phyloP scores from a whole-genome alignment of 2,888 invertebrate genomes.

The Lasioglossum oenotherae region DNA sequence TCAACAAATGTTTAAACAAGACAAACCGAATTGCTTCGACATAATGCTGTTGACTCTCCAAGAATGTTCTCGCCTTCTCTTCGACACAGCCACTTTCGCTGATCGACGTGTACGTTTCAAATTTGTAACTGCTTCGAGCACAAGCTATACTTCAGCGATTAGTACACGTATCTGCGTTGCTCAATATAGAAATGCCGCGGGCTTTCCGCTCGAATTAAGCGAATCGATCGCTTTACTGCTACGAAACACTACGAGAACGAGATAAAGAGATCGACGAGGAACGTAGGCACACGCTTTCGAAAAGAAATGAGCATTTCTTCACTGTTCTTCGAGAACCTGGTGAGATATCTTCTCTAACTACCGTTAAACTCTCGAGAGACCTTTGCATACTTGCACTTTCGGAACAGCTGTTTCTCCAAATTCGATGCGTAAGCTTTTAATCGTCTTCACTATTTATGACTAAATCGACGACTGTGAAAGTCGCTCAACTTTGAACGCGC shows the following conservation, averaged over 20 bases:
- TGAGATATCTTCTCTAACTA: neutral
- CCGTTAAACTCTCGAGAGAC: neutral
- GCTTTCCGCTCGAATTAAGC: constrained; percentile 16
- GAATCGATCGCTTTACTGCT: constrained; percentile 13
- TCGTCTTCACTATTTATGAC: constrained; percentile 16
- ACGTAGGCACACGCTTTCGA: constrained; percentile 19
- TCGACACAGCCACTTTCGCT: constrained; percentile 15
- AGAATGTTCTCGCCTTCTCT: constrained; percentile 6
- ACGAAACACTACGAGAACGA: neutral
- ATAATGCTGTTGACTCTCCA: neutral
- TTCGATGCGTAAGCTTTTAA: constrained; percentile 38
- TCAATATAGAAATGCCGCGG: constrained; percentile 41
- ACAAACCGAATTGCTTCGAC: constrained; percentile 26
- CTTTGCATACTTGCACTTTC: neutral
- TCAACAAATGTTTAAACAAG: constrained; percentile 25
- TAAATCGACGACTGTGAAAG: neutral
- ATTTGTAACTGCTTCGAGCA: constrained; percentile 52
- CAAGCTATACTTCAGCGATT: constrained; percentile 44
- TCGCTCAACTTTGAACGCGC: neutral
- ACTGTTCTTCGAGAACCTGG: neutral
- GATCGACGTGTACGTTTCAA: constrained; percentile 68
- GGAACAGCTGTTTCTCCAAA: neutral
- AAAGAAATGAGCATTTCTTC: neutral
- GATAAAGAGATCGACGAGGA: neutral
- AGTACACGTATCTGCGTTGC: constrained; percentile 54